phyloP scores from a whole-genome alignment of 2,113 vertebrate species.

The Oryzias curvinotus region DNA sequence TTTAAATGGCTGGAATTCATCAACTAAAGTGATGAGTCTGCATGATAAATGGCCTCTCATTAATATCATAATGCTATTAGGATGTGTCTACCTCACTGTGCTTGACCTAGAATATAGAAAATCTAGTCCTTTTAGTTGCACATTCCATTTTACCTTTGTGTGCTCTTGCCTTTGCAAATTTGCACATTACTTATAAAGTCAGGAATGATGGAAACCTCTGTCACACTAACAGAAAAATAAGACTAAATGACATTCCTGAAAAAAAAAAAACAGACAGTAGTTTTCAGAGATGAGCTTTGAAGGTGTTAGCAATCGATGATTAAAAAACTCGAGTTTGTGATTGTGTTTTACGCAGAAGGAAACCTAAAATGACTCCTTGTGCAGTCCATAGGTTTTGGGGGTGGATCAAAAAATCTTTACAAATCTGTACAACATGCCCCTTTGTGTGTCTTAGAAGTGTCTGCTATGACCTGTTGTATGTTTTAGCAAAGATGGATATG shows the following conservation, averaged over 20 bases:
- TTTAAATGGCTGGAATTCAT: constrained; percentile 73
- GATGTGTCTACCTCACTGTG: constrained; percentile 24
- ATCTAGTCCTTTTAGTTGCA: background rate
- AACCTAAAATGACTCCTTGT: too few species aligned
- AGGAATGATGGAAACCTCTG: background rate
- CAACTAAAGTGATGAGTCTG: constrained; percentile 72
- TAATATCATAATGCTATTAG: constrained; percentile 72
- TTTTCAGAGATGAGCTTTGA: too few species aligned
- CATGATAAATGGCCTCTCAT: constrained; percentile 70
- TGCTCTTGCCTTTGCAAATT: background rate
- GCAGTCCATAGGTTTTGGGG: too few species aligned
- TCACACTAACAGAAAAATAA: background rate
- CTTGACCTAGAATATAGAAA: constrained; percentile 23
- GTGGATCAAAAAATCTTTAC: too few species aligned
- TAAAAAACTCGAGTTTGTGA: too few species aligned
- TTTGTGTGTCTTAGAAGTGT: too few species aligned
- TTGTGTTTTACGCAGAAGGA: too few species aligned
- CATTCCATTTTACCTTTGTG: background rate
- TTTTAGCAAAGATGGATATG: too few species aligned
- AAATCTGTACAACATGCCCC: too few species aligned
- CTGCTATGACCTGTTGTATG: too few species aligned
- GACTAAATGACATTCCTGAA: background rate
- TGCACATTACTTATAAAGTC: background rate
- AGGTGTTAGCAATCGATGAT: too few species aligned
- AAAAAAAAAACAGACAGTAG: background rate